Base-by-base conservation (phyloP, 2,888 invertebrate species). In the Caenorhabditis uteleia region DNA sequence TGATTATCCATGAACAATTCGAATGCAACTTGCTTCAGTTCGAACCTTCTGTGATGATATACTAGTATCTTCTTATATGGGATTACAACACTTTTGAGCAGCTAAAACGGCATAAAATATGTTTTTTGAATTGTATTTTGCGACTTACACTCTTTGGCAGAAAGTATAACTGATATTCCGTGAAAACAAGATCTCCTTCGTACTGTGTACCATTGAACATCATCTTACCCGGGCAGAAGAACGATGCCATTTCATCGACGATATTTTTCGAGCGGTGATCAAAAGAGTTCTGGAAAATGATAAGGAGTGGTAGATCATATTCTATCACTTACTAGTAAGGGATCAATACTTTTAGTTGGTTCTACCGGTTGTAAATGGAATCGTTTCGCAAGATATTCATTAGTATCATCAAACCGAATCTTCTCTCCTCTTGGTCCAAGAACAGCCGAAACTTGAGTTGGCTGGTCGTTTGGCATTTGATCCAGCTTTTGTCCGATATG, bases 1-100 rank as follows among this genome's bases (percentile, higher is more conserved):
- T 95, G 88, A 7, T 97, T 97, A 84, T 97, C 95, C 50, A 94
- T 94, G 85, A 98, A 97, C 3, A 98, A 92, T 86, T 98, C 98
- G 50, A 98, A 85, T 0, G 97, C 97, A 86, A 93, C 95, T 5
- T 95, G 95, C 85, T 97, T 93, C 47, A 97, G 86, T 40, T 59
- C 66, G 40, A 57, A 66, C 85, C 81, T 86, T n/a, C 66, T 7
- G 44, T 53, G 44, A 4, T 57, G 59, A 33, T 46, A 50, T 26
- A 31, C 20, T 21, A 57, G 54, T 6, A 64, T 57, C 27, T 48
- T 39, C 4, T 47, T 49, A 16, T 33, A 57, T 0, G 57, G 31
- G 6, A 45, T 48, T 21, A 57, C 64, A 7, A 57, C 48, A 56
- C 53, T 33, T 53, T 53, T 1, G 38, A 25, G 6, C 26, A 36